phyloP scores from a whole-genome alignment of 2,888 invertebrate species.

The Eilema griseolum region DNA sequence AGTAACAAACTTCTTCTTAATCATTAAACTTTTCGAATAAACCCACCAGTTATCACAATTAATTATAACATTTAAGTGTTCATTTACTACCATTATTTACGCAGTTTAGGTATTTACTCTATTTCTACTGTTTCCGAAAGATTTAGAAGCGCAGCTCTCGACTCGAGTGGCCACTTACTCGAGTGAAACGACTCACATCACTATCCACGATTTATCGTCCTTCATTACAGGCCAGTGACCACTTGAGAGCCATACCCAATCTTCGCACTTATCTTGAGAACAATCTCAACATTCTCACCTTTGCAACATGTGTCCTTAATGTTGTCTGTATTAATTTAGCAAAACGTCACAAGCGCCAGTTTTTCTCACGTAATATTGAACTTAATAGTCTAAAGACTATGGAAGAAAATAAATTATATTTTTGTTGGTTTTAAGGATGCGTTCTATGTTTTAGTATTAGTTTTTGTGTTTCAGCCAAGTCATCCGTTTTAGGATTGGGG shows the following conservation, averaged over 20 bases:
- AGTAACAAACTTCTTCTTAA: not conserved
- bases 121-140: not conserved
- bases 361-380: conserved; percentile 12
- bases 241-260: conserved; percentile 57
- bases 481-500: conserved; percentile 61
- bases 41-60: not conserved
- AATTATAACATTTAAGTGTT: not conserved
- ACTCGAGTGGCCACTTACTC: conserved; percentile 20
- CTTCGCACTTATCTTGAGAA: conserved; percentile 65
- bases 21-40: not conserved
- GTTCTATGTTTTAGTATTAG: conserved; percentile 28
- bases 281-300: conserved; percentile 76
- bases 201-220: conserved; percentile 62
- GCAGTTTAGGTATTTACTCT: not conserved
- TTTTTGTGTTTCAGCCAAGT: conserved; percentile 67
- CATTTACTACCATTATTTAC: not conserved
- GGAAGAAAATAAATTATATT: conserved; percentile 11
- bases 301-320: conserved; percentile 76
- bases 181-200: conserved; percentile 26
- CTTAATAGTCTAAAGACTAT: rapidly evolving
- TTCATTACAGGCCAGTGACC: conserved; percentile 63
- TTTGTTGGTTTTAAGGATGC: conserved; percentile 6
- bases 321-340: conserved; percentile 43
- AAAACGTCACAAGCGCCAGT: conserved; percentile 25
- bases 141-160: conserved; percentile 8